phyloP scores from a whole-genome alignment of 2,797 vertebrate species.

The Melopsittacus undulatus region DNA sequence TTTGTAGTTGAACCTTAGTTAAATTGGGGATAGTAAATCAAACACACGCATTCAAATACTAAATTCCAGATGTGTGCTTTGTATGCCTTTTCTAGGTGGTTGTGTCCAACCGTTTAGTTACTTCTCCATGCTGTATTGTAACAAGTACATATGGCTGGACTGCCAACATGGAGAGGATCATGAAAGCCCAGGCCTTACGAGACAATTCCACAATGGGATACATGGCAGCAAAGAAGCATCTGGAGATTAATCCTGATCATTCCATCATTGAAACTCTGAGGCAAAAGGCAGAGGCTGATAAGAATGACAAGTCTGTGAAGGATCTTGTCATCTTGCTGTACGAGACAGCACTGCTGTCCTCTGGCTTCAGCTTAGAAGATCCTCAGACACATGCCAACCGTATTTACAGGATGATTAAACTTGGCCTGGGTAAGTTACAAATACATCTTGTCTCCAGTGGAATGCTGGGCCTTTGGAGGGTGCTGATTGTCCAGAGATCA shows the following conservation, averaged over 20 bases:
- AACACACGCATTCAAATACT: accelerated
- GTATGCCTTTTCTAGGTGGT: conserved; percentile 77
- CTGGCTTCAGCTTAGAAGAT: conserved; percentile 93
- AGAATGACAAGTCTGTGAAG: conserved; percentile 97
- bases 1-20: not conserved
- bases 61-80: accelerated
- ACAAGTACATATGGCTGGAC: conserved; percentile 96
- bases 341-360: conserved; percentile 91
- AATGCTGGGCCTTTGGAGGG: accelerated
- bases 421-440: conserved; percentile 87
- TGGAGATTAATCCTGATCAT: conserved; percentile 93
- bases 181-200: conserved; percentile 94
- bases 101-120: conserved; percentile 91
- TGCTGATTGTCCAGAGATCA: accelerated
- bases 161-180: conserved; percentile 98
- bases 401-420: conserved; percentile 97
- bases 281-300: conserved; percentile 93
- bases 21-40: accelerated
- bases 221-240: conserved; percentile 97
- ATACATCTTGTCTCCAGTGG: accelerated
- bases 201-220: conserved; percentile 98
- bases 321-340: conserved; percentile 94
- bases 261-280: conserved; percentile 92
- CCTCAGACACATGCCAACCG: conserved; percentile 96
- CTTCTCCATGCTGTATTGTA: conserved; percentile 94